Evolutionary conservation across 2,113 vertebrate species (phyloP).

Genomic region (Gorsachius goisagi): DNA sequence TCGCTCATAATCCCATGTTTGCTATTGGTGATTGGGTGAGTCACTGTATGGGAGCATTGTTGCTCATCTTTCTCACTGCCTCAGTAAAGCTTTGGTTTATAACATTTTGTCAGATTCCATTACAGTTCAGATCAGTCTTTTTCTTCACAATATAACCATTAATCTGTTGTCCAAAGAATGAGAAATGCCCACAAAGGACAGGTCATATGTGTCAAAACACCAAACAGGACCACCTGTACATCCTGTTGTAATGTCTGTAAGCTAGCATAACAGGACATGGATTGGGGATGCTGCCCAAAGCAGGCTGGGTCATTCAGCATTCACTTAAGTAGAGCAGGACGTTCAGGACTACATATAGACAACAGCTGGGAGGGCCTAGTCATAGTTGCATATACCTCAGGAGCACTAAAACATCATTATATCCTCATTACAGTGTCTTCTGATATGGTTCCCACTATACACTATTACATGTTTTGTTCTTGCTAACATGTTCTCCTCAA

Average conservation of each 20-base stretch:
- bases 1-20: not conserved
- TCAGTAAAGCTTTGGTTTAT: not conserved
- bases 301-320: not conserved
- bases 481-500: not conserved
- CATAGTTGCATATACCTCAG: not conserved
- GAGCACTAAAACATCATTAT: not conserved
- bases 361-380: not conserved
- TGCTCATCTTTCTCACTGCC: not conserved
- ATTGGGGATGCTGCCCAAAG: not conserved
- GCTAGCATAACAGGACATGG: not conserved
- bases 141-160: not conserved
- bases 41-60: accelerated
- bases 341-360: not conserved
- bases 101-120: not conserved
- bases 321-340: not conserved
- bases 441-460: not conserved
- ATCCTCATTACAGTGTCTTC: not conserved
- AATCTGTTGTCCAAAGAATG: not conserved
- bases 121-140: not conserved
- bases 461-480: not conserved
- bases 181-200: not conserved
- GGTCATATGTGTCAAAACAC: not conserved
- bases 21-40: not conserved
- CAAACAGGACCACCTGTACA: not conserved
- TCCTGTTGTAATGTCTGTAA: not conserved